These are phyloP conservation scores for Cataglyphis rosenhaueri DNA, from an alignment of 2,888 invertebrate species.

Conservation along the genomic window DNA sequence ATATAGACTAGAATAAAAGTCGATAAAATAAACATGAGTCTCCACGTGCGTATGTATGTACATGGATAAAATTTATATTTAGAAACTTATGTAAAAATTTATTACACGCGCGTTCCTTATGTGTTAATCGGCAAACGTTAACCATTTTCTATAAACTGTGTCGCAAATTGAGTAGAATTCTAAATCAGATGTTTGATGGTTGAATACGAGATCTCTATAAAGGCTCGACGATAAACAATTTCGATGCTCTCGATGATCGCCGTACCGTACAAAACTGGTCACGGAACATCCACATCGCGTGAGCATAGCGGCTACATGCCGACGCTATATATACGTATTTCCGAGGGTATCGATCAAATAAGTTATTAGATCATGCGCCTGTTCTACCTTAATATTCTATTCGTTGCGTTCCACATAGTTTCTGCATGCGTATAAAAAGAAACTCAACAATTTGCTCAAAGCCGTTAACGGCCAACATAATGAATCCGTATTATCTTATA, in stretches of 20 bases:
- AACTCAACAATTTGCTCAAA: neutral
- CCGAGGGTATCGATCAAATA: conserved; percentile 72
- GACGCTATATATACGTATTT: conserved; percentile 53
- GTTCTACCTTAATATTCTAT: conserved; percentile 42
- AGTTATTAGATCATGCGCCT: conserved; percentile 69
- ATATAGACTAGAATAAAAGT: conserved; percentile 23
- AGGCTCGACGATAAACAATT: conserved; percentile 29
- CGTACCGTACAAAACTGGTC: conserved; percentile 47
- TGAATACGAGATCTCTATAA: neutral
- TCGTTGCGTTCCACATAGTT: conserved; percentile 25
- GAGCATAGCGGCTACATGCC: conserved; percentile 52
- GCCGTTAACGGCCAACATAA: neutral
- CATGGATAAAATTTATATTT: conserved; percentile 24
- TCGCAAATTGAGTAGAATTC: neutral
- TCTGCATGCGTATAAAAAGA: neutral
- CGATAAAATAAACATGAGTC: conserved; percentile 31
- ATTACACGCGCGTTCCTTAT: neutral
- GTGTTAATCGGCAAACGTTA: neutral
- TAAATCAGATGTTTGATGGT: neutral
- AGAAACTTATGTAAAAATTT: conserved; percentile 6
- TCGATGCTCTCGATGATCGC: conserved; percentile 50
- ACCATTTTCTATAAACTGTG: neutral
- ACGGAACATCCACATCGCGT: conserved; percentile 65
- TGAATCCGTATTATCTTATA: neutral
- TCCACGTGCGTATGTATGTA: neutral